phyloP scores from a whole-genome alignment of 2,888 invertebrate species.

The Pammene aurita region DNA sequence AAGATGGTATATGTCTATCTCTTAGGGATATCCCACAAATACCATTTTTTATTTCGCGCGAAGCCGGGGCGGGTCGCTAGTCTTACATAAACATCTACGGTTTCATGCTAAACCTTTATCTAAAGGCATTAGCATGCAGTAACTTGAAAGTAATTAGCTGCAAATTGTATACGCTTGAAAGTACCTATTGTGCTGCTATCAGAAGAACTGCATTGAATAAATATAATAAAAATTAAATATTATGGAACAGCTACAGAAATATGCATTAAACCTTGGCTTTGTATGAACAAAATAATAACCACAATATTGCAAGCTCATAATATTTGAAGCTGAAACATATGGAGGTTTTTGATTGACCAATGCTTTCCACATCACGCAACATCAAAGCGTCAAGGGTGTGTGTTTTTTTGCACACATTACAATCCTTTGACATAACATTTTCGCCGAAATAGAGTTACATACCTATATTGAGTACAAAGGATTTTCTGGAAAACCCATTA shows the following conservation, averaged over 20 bases:
- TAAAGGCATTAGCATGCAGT: too few relatives aligned
- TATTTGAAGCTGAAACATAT: conserved; percentile 7
- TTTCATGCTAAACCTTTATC: too few relatives aligned
- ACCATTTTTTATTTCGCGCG: too few relatives aligned
- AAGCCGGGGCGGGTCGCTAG: too few relatives aligned
- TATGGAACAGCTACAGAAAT: background rate
- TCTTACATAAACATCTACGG: too few relatives aligned
- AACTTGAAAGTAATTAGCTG: too few relatives aligned
- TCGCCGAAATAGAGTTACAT: background rate
- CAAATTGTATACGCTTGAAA: too few relatives aligned
- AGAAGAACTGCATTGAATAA: too few relatives aligned
- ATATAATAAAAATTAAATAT: too few relatives aligned
- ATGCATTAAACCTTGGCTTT: background rate
- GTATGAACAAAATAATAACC: background rate
- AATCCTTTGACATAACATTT: background rate
- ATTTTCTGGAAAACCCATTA: background rate
- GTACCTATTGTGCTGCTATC: too few relatives aligned
- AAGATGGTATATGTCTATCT: too few relatives aligned
- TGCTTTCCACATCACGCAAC: conserved; percentile 4
- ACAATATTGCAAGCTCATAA: background rate
- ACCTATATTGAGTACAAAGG: background rate
- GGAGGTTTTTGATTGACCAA: conserved; percentile 12
- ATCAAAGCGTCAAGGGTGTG: conserved; percentile 15
- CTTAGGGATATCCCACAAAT: too few relatives aligned
- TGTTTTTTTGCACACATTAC: conserved; percentile 8